phyloP scores from a whole-genome alignment of 1,140 invertebrate genomes.

The Antheraea mylitta region DNA sequence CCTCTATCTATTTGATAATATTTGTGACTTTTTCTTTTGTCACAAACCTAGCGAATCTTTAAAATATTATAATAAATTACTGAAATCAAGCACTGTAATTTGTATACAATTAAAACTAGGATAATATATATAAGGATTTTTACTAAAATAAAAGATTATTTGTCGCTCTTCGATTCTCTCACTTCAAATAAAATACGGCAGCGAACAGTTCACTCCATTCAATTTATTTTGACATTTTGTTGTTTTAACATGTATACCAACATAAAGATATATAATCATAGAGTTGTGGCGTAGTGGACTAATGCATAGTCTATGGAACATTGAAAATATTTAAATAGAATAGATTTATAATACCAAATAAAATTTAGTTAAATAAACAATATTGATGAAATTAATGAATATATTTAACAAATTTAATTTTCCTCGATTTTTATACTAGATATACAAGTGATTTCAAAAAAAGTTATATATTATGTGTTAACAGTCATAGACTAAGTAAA shows the following conservation, averaged over 20 bases:
- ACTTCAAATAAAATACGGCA: slow-evolving; percentile 59
- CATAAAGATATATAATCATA: slow-evolving; percentile 11
- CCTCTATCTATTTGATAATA: slow-evolving; percentile 50
- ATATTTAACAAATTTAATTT: too few species aligned
- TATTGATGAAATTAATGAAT: too few species aligned
- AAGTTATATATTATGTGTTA: too few species aligned
- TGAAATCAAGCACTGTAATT: slow-evolving; percentile 55
- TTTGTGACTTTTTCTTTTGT: slow-evolving; percentile 43
- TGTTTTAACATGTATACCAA: slow-evolving; percentile 38
- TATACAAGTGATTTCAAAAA: too few species aligned
- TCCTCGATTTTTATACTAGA: too few species aligned
- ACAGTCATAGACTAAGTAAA: too few species aligned
- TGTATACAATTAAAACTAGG: slow-evolving; percentile 44
- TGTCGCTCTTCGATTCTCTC: slow-evolving; percentile 46
- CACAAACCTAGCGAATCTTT: slow-evolving; percentile 43
- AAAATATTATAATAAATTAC: slow-evolving; percentile 61
- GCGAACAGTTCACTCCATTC: slow-evolving; percentile 48
- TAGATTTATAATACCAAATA: too few species aligned
- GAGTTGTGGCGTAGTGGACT: neutral
- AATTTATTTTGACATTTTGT: slow-evolving; percentile 60
- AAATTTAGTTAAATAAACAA: too few species aligned
- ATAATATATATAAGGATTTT: slow-evolving; percentile 58
- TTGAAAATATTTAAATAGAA: neutral
- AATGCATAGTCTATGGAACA: neutral
- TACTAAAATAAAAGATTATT: slow-evolving; percentile 64